phyloP scores from a whole-genome alignment of 2,113 vertebrate species.

The Perca flavescens region DNA sequence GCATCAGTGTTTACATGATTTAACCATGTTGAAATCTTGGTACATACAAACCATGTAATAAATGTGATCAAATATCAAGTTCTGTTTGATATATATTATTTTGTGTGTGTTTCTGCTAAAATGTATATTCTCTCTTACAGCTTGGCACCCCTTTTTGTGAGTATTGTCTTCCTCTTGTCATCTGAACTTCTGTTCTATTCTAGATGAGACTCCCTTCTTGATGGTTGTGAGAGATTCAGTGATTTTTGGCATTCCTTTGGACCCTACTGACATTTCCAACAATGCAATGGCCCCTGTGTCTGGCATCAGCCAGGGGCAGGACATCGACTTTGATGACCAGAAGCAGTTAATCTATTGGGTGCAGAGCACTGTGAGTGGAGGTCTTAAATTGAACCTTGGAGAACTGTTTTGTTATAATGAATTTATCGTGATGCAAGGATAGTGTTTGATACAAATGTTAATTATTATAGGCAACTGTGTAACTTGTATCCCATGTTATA shows the following conservation, averaged over 20 bases:
- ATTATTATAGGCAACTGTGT: background rate
- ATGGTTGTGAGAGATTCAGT: conserved; percentile 81
- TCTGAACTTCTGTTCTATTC: background rate
- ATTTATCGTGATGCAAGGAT: background rate
- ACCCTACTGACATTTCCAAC: conserved; percentile 78
- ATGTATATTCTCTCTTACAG: background rate
- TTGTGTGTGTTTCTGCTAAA: background rate
- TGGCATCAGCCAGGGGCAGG: conserved; percentile 74
- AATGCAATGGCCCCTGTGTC: conserved; percentile 82
- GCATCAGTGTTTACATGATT: background rate
- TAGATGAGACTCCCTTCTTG: conserved; percentile 76
- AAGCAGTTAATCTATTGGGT: conserved; percentile 83
- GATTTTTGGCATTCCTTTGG: conserved; percentile 82
- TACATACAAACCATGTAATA: too few relatives aligned
- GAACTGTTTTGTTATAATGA: background rate
- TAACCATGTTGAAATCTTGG: background rate
- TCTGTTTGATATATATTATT: background rate
- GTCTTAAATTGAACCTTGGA: background rate
- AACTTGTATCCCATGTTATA: background rate
- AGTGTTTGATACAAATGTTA: background rate
- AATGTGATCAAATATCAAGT: too few relatives aligned
- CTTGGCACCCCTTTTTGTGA: background rate
- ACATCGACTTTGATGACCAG: conserved; percentile 83
- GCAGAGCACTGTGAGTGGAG: conserved; percentile 75
- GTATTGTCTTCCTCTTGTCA: background rate